These are phyloP conservation scores for Muscicapa comitata DNA, from an alignment of 2,797 vertebrate genomes.

Conservation along the genomic window DNA sequence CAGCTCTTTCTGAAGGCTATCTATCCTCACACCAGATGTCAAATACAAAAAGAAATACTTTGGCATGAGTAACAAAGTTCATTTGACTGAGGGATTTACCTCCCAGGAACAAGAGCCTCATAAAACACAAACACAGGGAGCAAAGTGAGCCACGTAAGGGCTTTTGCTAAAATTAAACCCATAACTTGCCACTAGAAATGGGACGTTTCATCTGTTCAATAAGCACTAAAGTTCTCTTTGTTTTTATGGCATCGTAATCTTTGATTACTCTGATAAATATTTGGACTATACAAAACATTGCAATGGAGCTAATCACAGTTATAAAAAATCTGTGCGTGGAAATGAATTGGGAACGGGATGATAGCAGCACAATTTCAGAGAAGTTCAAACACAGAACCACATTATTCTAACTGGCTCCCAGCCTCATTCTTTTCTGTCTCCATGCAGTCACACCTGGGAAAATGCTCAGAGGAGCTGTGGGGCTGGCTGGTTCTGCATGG, in stretches of 20 bases:
- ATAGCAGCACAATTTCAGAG: background rate
- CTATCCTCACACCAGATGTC: conserved; percentile 53
- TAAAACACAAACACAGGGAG: conserved; percentile 55
- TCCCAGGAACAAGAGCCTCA: conserved; percentile 49
- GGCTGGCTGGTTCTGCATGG: background rate
- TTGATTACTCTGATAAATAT: conserved; percentile 74
- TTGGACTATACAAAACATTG: conserved; percentile 55
- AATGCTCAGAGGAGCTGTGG: background rate
- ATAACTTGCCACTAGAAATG: conserved; percentile 55
- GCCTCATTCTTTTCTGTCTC: background rate
- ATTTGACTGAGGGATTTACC: conserved; percentile 64
- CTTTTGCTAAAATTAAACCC: conserved; percentile 61
- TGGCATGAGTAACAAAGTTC: conserved; percentile 34
- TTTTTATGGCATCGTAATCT: conserved; percentile 65
- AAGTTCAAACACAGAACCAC: background rate
- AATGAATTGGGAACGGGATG: background rate
- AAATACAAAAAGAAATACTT: conserved; percentile 35
- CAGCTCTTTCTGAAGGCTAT: background rate
- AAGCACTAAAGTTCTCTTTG: conserved; percentile 56
- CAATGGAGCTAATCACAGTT: conserved; percentile 37
- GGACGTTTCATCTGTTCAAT: conserved; percentile 62
- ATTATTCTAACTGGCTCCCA: background rate
- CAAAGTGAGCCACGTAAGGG: conserved; percentile 27
- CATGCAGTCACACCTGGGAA: background rate
- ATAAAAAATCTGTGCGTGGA: conserved; percentile 13